phyloP scores from a whole-genome alignment of 1,140 invertebrate genomes.

The Ctenoplectra terminalis region DNA sequence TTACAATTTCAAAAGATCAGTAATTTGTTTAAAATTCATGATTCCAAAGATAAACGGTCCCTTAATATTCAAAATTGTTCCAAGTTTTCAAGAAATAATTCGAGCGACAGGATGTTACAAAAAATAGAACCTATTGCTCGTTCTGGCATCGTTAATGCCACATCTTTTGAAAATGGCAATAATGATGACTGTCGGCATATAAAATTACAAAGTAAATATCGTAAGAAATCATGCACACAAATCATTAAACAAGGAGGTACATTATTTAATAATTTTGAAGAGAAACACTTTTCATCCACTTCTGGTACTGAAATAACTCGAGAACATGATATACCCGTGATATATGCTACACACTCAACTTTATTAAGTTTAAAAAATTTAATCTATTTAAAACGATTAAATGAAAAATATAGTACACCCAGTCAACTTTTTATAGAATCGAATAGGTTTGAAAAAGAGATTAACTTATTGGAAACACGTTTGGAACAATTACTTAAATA shows the following conservation, averaged over 20 bases:
- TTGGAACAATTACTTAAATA: constrained; percentile 76
- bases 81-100: neutral
- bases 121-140: neutral
- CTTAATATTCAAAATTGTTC: neutral
- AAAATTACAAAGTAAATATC: neutral
- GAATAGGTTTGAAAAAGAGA: constrained; percentile 48
- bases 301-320: neutral
- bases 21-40: neutral
- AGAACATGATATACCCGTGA: neutral
- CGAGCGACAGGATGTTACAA: neutral
- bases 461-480: constrained; percentile 71
- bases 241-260: neutral
- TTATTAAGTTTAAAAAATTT: constrained; percentile 67
- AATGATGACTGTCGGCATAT: too few relatives aligned
- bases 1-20: constrained; percentile 67
- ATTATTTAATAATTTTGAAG: neutral
- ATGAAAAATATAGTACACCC: constrained; percentile 44
- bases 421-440: neutral
- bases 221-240: neutral
- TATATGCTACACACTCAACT: constrained; percentile 63
- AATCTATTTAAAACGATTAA: constrained; percentile 26
- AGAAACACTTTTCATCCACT: neutral
- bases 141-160: neutral
- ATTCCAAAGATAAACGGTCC: neutral
- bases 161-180: neutral